These are phyloP conservation scores for Chaetodon auriga DNA, from an alignment of 2,113 vertebrate species.

Conservation along the genomic window DNA sequence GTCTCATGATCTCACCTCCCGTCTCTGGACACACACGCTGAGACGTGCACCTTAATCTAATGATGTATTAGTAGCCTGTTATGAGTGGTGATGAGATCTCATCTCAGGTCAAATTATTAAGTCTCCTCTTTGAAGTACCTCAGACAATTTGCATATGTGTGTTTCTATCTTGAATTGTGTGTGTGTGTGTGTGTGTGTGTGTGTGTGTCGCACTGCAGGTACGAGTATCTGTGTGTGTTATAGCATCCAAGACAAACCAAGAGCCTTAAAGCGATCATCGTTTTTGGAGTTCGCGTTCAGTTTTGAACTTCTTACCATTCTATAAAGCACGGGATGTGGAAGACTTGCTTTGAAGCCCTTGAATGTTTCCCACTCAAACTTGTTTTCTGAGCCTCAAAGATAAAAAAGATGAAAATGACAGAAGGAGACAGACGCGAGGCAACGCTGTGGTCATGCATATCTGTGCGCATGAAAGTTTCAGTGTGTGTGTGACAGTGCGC, in stretches of 20 bases:
- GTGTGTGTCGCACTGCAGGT: constrained; percentile 17
- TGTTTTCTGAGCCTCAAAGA: constrained; percentile 39
- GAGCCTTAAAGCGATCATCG: constrained; percentile 16
- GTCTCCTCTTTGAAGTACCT: constrained; percentile 42
- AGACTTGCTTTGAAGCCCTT: constrained; percentile 30
- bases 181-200: too few relatives aligned
- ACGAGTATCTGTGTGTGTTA: neutral
- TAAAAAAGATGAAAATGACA: constrained; percentile 43
- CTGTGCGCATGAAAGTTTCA: constrained; percentile 21
- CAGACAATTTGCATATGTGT: constrained; percentile 28
- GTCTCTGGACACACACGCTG: constrained; percentile 31
- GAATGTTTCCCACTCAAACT: constrained; percentile 6
- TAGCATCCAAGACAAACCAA: neutral
- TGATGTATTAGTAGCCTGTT: constrained; percentile 56
- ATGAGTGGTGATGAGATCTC: constrained; percentile 57
- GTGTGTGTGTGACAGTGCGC: neutral
- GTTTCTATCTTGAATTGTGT: constrained; percentile 20
- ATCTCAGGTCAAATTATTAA: constrained; percentile 65
- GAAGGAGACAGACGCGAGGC: constrained; percentile 25
- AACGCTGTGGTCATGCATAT: constrained; percentile 22
- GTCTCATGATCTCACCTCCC: constrained; percentile 30
- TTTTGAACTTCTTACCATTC: constrained; percentile 36
- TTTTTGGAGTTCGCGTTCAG: constrained; percentile 5
- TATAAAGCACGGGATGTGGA: constrained; percentile 7
- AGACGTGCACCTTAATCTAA: constrained; percentile 44